phyloP scores from a whole-genome alignment of 1,140 invertebrate species.

The Micrasema longulum region DNA sequence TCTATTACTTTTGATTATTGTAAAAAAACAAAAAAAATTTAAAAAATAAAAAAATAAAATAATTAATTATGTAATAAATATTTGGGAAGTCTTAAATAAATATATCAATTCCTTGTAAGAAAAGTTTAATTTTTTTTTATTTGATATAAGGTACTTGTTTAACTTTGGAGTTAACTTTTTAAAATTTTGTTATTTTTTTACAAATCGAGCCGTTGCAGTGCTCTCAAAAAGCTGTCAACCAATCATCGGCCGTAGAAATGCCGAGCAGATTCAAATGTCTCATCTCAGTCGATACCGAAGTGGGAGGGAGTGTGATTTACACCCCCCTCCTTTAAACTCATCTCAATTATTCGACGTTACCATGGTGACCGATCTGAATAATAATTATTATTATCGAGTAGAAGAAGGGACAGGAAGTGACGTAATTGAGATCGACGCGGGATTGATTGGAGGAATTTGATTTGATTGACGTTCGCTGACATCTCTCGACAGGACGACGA shows the following conservation, averaged over 20 bases:
- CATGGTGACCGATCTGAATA: slow-evolving; percentile 54
- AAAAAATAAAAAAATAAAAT: neutral
- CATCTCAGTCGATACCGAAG: slow-evolving; percentile 44
- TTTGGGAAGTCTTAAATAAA: neutral
- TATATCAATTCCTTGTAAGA: too few species aligned
- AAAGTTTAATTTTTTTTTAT: too few species aligned
- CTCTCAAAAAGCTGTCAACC: slow-evolving; percentile 38
- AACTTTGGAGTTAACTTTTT: too few species aligned
- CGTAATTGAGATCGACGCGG: slow-evolving; percentile 32
- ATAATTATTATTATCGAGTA: slow-evolving; percentile 55
- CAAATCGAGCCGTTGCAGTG: slow-evolving; percentile 10
- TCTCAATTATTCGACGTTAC: slow-evolving; percentile 45
- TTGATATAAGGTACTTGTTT: too few species aligned
- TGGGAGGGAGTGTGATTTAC: slow-evolving; percentile 21
- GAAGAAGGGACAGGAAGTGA: slow-evolving; percentile 41
- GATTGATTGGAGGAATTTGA: slow-evolving; percentile 50
- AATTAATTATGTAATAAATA: neutral
- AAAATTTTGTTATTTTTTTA: too few species aligned
- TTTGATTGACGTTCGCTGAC: slow-evolving; percentile 33
- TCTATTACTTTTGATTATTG: too few species aligned
- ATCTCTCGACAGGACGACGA: too few species aligned
- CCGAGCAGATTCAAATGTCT: slow-evolving; percentile 47
- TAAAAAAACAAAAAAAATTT: too few species aligned
- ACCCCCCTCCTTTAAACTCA: slow-evolving; percentile 19
- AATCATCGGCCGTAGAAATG: slow-evolving; percentile 46